Base-by-base conservation (phyloP, 2,888 invertebrate species). In the Polietes domitor region DNA sequence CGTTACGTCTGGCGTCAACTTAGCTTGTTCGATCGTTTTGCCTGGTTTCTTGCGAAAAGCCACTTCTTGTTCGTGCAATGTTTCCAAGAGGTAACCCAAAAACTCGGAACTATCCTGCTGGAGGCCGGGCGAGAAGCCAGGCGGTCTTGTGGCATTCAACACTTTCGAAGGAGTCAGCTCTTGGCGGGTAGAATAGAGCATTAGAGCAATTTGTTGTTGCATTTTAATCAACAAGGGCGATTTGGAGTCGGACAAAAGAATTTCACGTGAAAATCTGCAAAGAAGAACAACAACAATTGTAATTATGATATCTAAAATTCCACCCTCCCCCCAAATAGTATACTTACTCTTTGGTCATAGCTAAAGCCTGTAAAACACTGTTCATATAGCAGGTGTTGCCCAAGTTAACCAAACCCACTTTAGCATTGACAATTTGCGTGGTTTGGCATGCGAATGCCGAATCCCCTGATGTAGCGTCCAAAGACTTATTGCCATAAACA, bases 341-440 rank as follows among this genome's bases (percentile, higher is more conserved):
- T 37, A 93, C 94, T 93, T 90, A 94, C 94, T 95, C 95, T 90
- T 95, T 95, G 28, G 97, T 96, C 94, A 96, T 96, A 77, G 95
- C 95, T 53, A 97, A 92, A 0, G 97, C 96, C 91, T 97, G 97
- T 82, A 97, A 92, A 1, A 97, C 95, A 90, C 97, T 96, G 92
- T 97, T 97, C 96, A 97, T 96, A 88, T 97, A 97, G 91, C 97
- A 97, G 0, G 97, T 97, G 89, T 97, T 97, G 32, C 97, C 97
- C 53, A 97, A 93, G 93, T 97, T 97, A 50, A 95, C 94, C 24
- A 97, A 93, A 1, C 97, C 97, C 4, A 96, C 96, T 37, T 91
- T 89, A 6, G 90, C 89, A 82, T 91, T 92, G 9, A 88, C 87
- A n/a, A 86, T 85, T 28, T 87, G 85, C 17, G 75, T 74, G 61